Base-by-base conservation (phyloP, 2,113 vertebrate genomes). In the Chitala chitala region DNA sequence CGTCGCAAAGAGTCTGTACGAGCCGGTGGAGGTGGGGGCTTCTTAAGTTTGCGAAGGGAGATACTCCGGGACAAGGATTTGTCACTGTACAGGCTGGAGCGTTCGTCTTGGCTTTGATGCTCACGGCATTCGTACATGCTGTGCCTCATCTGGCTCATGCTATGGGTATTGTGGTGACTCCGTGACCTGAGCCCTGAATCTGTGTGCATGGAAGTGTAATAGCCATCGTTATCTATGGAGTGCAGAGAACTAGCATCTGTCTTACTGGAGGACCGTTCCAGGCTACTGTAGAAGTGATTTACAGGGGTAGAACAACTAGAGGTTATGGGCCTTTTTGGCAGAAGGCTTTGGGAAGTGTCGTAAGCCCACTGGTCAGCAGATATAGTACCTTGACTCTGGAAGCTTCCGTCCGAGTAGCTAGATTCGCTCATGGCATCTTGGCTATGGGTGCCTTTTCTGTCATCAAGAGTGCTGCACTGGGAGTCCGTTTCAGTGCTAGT, bases 1-100 rank as follows among this genome's bases (percentile, higher is more conserved):
- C 95, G 92, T 75, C 91, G 90, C 9, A 99, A 92, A 0, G 97
- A 99, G 83, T 99, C 97, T 0, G 94, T 98, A 42, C 96, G 92
- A 1, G 92, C 91, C 0, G 97, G 97, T 0, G 96, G 96, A 38
- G 92, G 87, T 0, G 96, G 97, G 0, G 97, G 96, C 77, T 96
- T 98, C 88, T 93, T 98, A 0, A 92, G 82, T 79, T 98, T 99
- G 76, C 92, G 96, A 12, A 99, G 86, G 38, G 96, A 98, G 82
- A 99, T 95, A 78, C 90, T 96, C 73, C 94, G 93, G 0, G 87
- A 90, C 2, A 98, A 81, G 12, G 91, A 92, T 75, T 84, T 92
- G 50, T 98, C 92, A 3, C 87, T 91, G 86, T 89, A 90, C 36
- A 89, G 64, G 63, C 82, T 83, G 3, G 79, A 78, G 55, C 74